Conservation (phyloP, 2,113 vertebrate species). For the Periophthalmus modestus region DNA sequence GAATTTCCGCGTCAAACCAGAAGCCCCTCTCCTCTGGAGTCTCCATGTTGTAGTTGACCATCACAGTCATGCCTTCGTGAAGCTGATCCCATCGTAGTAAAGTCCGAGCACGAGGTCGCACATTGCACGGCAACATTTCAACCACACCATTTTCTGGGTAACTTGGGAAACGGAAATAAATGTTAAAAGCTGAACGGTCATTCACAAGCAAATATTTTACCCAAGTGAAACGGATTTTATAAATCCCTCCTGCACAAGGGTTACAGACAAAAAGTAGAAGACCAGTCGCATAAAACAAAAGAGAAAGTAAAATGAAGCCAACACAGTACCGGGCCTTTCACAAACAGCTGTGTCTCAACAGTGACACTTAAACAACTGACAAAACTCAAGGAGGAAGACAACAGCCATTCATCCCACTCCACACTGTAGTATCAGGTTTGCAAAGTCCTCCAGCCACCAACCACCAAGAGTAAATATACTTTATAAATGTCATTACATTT, state of each 20-base stretch:
- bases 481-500: too few relatives aligned
- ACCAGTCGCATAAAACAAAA: neutral
- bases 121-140: slow-evolving; percentile 83
- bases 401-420: slow-evolving; percentile 72
- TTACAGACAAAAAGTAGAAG: neutral
- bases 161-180: slow-evolving; percentile 60
- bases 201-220: neutral
- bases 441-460: slow-evolving; percentile 24
- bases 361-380: too few relatives aligned
- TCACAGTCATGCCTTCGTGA: slow-evolving; percentile 85
- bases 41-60: slow-evolving; percentile 98
- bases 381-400: slow-evolving; percentile 38
- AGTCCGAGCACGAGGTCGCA: slow-evolving; percentile 90
- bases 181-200: neutral
- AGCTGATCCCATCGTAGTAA: slow-evolving; percentile 88
- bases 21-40: slow-evolving; percentile 94
- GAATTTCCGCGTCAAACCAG: slow-evolving; percentile 96
- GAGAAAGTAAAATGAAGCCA: neutral
- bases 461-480: too few relatives aligned
- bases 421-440: slow-evolving; percentile 62
- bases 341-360: too few relatives aligned
- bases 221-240: neutral
- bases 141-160: slow-evolving; percentile 95
- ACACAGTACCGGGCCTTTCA: slow-evolving; percentile 41
- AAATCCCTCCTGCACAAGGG: neutral